phyloP scores from a whole-genome alignment of 2,113 vertebrate species.

The Vidua chalybeata region DNA sequence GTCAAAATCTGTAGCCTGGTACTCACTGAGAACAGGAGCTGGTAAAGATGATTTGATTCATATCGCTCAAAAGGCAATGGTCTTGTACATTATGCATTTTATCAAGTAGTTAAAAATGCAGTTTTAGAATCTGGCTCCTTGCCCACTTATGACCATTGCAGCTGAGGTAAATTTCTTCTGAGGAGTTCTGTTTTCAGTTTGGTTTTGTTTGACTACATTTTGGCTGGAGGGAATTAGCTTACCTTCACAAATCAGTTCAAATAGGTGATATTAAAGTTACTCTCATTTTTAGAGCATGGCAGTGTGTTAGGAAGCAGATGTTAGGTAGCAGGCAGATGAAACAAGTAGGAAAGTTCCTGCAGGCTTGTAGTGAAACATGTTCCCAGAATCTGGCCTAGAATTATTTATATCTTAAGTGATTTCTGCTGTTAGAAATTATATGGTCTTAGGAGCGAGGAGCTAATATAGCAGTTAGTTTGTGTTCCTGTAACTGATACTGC shows the following conservation, averaged over 20 bases:
- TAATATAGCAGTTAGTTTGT: neutral
- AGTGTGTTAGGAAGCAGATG: neutral
- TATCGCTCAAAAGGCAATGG: neutral
- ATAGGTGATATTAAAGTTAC: neutral
- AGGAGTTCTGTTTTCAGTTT: neutral
- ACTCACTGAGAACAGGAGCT: neutral
- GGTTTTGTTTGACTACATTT: neutral
- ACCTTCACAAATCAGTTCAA: neutral
- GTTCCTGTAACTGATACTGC: neutral
- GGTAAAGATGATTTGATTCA: neutral
- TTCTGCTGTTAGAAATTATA: neutral
- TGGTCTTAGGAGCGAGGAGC: neutral
- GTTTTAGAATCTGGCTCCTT: neutral
- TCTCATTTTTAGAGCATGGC: neutral
- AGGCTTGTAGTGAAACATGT: neutral
- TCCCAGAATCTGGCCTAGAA: neutral
- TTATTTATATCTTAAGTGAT: neutral
- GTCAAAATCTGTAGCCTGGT: neutral
- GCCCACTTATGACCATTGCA: neutral
- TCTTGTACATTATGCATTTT: neutral
- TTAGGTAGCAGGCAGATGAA: neutral
- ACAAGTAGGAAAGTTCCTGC: neutral
- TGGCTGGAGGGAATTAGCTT: neutral
- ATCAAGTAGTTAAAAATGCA: neutral
- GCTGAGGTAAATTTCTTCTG: neutral